phyloP scores from a whole-genome alignment of 2,888 invertebrate species.

The Oscheius sp. region DNA sequence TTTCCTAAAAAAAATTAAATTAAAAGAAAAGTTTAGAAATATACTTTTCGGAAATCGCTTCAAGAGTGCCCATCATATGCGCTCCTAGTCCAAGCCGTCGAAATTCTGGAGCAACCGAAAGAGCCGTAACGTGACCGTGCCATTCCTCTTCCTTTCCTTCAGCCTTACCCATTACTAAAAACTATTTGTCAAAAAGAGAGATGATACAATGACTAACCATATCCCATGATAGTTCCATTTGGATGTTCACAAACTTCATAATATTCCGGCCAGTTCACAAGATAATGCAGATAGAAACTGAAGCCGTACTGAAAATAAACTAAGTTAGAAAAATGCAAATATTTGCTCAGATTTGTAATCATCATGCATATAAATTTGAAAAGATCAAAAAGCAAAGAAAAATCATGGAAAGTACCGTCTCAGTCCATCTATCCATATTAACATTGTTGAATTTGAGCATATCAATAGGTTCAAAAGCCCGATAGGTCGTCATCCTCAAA shows the following conservation, averaged over 20 bases:
- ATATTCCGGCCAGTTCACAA: slow-evolving; percentile 98
- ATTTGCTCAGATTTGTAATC: too few species aligned
- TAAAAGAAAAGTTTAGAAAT: slow-evolving; percentile 3
- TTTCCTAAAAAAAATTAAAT: slow-evolving; percentile 81
- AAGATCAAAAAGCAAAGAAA: neutral
- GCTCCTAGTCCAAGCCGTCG: slow-evolving; percentile 88
- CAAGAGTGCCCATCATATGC: slow-evolving; percentile 90
- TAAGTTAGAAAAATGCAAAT: too few species aligned
- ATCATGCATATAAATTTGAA: slow-evolving; percentile 25
- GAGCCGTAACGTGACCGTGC: slow-evolving; percentile 99
- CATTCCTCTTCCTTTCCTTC: slow-evolving; percentile 95
- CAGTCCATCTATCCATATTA: slow-evolving; percentile 94
- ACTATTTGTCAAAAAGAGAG: neutral
- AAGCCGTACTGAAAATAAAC: slow-evolving; percentile 74
- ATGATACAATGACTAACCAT: slow-evolving; percentile 81
- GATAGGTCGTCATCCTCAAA: slow-evolving; percentile 52
- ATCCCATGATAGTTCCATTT: slow-evolving; percentile 96
- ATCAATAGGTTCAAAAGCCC: slow-evolving; percentile 62
- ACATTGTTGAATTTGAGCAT: slow-evolving; percentile 67
- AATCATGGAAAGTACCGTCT: slow-evolving; percentile 79
- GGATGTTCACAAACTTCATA: slow-evolving; percentile 97
- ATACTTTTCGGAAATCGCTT: slow-evolving; percentile 91
- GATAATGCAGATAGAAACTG: slow-evolving; percentile 92
- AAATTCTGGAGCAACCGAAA: slow-evolving; percentile 90
- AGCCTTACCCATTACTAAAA: slow-evolving; percentile 96